Evolutionary conservation across 2,797 vertebrate species (phyloP).

Genomic region (Sebastes vulpes): DNA sequence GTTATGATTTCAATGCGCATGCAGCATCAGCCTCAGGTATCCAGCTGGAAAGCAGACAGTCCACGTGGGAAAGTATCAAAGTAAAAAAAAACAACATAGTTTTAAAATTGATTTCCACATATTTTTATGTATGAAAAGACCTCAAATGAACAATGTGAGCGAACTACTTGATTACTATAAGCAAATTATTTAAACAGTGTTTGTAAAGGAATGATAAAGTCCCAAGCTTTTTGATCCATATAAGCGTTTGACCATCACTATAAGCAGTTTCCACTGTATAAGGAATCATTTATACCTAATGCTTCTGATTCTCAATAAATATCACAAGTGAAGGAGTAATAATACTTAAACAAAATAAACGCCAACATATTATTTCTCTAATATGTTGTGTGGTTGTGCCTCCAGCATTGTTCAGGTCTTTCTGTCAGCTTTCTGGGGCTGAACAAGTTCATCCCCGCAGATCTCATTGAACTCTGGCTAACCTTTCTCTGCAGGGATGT

Average conservation of each 20-base stretch:
- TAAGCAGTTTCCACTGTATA: neutral
- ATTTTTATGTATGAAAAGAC: neutral
- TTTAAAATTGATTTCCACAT: neutral
- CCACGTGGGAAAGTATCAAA: neutral
- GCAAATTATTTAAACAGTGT: neutral
- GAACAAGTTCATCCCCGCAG: neutral
- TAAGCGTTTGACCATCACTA: neutral
- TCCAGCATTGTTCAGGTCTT: neutral
- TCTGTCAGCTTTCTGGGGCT: neutral
- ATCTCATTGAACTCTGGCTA: constrained; percentile 22
- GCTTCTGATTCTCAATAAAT: neutral
- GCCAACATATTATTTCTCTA: neutral
- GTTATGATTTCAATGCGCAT: neutral
- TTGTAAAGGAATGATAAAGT: neutral
- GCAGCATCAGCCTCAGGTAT: neutral
- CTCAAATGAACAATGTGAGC: neutral
- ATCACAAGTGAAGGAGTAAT: neutral
- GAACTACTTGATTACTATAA: neutral
- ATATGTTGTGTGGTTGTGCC: neutral
- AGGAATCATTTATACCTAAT: neutral
- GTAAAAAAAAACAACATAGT: neutral
- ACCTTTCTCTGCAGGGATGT: constrained; percentile 85
- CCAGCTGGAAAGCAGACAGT: neutral
- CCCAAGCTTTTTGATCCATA: too few relatives aligned
- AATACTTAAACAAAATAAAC: too few relatives aligned